Percentiles rank a stretch among this genome's conserved stretches.
phyloP scores from a whole-genome alignment of 2,888 invertebrate species.

The Cosmia pyralina region DNA sequence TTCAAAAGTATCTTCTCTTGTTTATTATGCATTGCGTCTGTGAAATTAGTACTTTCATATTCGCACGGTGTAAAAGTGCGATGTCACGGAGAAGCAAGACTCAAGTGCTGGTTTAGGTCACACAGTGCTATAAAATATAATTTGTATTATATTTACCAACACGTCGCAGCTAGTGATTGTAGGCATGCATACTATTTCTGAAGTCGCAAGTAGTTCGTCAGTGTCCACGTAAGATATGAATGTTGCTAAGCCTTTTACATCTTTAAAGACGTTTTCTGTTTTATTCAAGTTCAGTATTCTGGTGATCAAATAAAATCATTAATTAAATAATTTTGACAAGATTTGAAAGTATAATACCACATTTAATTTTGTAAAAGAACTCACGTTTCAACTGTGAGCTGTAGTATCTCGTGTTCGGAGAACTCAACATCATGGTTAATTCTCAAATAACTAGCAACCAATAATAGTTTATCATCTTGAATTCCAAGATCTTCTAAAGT shows the following conservation, averaged over 20 bases:
- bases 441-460: conserved; percentile 43
- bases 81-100: not conserved
- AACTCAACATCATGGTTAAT: conserved; percentile 43
- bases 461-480: conserved; percentile 33
- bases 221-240: conserved; percentile 72
- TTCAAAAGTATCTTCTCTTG: not conserved
- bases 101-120: not conserved
- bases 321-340: not conserved
- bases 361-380: conserved; percentile 6
- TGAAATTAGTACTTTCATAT: not conserved
- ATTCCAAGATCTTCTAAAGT: conserved; percentile 59
- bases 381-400: conserved; percentile 45
- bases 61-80: not conserved
- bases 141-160: conserved; percentile 29
- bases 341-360: not conserved
- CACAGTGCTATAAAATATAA: not conserved
- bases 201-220: conserved; percentile 77
- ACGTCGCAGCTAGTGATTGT: conserved; percentile 60
- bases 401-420: conserved; percentile 32
- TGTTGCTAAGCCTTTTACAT: conserved; percentile 67
- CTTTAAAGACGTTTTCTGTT: conserved; percentile 11
- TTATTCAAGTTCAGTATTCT: conserved; percentile 42
- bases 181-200: conserved; percentile 73
- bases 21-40: not conserved
- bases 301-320: not conserved